Evolutionary conservation across 2,888 invertebrate genomes (phyloP).

Genomic region (Eremobia ochroleuca): DNA sequence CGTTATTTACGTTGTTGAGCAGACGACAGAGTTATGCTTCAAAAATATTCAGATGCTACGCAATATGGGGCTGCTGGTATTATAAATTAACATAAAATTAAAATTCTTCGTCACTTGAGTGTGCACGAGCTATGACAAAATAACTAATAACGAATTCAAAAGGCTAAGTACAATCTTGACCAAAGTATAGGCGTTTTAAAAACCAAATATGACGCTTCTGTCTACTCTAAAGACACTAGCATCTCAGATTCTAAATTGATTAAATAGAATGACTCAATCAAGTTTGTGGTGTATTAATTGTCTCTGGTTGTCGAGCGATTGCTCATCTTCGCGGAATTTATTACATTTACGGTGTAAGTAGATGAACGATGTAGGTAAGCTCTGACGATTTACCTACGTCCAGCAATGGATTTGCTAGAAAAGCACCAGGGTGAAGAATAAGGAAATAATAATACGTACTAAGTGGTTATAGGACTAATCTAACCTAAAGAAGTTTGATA

Average conservation of each 20-base stretch:
- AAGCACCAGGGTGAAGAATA: background rate
- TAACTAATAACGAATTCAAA: background rate
- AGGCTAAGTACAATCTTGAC: no score
- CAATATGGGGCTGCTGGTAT: no score
- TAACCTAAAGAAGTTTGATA: background rate
- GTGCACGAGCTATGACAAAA: background rate
- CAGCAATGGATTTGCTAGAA: background rate
- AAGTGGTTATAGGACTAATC: background rate
- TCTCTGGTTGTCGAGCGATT: slow-evolving; percentile 14
- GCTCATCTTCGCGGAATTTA: slow-evolving; percentile 23
- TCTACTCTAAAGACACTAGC: background rate
- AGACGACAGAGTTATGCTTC: no score
- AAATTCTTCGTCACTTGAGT: background rate
- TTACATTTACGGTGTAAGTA: background rate
- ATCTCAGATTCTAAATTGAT: slow-evolving; percentile 45
- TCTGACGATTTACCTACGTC: background rate
- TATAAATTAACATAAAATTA: background rate
- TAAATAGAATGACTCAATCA: slow-evolving; percentile 46
- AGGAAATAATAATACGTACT: background rate
- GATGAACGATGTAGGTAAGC: no score
- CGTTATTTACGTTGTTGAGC: no score
- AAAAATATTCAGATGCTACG: no score
- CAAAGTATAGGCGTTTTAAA: background rate
- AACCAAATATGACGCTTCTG: slow-evolving; percentile 6
- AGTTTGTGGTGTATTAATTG: slow-evolving; percentile 28